Evolutionary conservation across 53 echinoderm and acorn worm genomes (phyloP).

Genomic region (Luidia sarsii): DNA sequence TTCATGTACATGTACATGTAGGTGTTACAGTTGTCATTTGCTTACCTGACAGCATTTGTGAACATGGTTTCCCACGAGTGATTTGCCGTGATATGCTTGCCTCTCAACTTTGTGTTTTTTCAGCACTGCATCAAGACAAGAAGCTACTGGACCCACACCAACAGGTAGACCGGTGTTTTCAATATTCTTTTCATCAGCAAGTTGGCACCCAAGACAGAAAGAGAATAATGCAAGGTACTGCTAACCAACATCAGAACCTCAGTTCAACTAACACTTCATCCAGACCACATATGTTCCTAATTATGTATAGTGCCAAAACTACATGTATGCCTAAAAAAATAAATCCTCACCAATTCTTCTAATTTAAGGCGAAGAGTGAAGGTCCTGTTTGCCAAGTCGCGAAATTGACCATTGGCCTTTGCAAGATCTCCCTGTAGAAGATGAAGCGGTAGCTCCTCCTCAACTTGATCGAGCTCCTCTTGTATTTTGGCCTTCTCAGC

Average conservation of each 20-base stretch:
- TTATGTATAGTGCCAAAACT: too few relatives aligned
- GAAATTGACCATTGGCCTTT: neutral
- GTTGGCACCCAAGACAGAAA: too few relatives aligned
- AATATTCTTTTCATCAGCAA: too few relatives aligned
- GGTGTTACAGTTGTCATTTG: neutral
- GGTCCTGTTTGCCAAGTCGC: conserved; percentile 6
- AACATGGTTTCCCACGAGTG: conserved; percentile 65
- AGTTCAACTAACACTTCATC: too few relatives aligned
- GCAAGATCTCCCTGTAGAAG: conserved; percentile 6
- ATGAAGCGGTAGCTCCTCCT: conserved; percentile 25
- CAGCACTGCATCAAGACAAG: conserved; percentile 9
- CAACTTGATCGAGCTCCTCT: neutral
- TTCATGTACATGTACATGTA: neutral
- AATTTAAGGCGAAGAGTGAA: conserved; percentile 4
- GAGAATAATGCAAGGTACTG: too few relatives aligned
- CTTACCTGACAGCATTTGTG: conserved; percentile 60
- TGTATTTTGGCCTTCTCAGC: too few relatives aligned
- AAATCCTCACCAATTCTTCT: conserved; percentile 5
- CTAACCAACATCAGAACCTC: too few relatives aligned
- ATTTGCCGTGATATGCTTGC: conserved; percentile 62
- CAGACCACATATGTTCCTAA: too few relatives aligned
- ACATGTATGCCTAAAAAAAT: neutral
- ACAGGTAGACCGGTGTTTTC: neutral
- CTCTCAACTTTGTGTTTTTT: conserved; percentile 17
- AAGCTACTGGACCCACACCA: neutral